Percentiles rank a stretch among this genome's conserved stretches.
These are phyloP conservation scores for Diadema setosum DNA, from an alignment of 35 echinoderm and acorn worm species.

Conservation along the genomic window DNA sequence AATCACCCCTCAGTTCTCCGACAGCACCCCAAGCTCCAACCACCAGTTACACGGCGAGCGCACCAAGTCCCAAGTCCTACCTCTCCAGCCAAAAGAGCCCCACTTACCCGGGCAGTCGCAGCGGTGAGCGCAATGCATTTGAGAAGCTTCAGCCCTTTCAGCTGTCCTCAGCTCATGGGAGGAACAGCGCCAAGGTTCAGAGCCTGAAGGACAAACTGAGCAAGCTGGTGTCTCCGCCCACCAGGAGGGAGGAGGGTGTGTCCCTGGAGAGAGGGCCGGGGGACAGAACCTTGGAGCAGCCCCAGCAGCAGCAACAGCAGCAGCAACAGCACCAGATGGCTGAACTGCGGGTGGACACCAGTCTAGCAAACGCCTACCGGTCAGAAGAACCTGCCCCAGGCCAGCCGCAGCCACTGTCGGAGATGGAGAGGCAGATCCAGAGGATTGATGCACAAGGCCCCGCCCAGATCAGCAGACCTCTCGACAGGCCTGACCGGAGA, in stretches of 20 bases:
- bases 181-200: conserved; percentile 13
- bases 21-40: neutral
- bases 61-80: neutral
- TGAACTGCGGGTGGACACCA: neutral
- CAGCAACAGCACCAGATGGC: neutral
- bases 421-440: conserved; percentile 2
- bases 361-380: neutral
- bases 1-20: neutral
- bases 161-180: neutral
- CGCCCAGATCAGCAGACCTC: neutral
- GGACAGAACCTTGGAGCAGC: neutral
- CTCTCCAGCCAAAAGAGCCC: neutral
- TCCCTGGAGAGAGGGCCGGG: neutral
- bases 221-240: neutral
- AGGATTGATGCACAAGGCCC: neutral
- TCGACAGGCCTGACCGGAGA: neutral
- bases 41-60: neutral
- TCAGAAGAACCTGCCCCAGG: neutral
- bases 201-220: conserved; percentile 12
- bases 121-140: neutral
- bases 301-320: neutral
- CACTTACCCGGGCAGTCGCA: neutral
- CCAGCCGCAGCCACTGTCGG: neutral
- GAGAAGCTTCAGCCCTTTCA: conserved; percentile 6
- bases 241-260: neutral